A percentile compares a stretch with the other conserved stretches of the same genome.
Conservation (phyloP, 2,113 vertebrate species). For the Psephotus haematonotus region DNA sequence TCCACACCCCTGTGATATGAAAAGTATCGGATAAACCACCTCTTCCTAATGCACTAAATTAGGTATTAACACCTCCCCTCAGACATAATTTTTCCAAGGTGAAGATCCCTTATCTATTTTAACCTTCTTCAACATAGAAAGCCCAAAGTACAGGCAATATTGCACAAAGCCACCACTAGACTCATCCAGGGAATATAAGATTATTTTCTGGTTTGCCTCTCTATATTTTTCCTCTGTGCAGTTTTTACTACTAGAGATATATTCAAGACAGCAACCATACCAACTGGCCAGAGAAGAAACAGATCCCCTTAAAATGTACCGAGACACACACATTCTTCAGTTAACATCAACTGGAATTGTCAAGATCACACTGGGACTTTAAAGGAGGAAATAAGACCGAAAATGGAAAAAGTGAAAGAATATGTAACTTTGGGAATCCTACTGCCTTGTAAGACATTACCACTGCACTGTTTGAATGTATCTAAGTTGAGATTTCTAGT, state of each 20-base stretch:
- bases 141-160: neutral
- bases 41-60: neutral
- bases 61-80: neutral
- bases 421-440: accelerated
- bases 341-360: neutral
- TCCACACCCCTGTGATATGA: neutral
- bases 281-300: neutral
- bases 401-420: neutral
- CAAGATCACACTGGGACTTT: neutral
- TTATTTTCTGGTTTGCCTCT: neutral
- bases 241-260: neutral
- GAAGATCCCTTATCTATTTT: neutral
- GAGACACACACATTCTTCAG: neutral
- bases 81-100: neutral
- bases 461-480: accelerated
- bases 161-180: neutral
- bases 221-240: neutral
- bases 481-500: neutral
- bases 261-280: neutral
- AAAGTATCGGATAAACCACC: neutral
- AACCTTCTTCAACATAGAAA: neutral
- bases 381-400: neutral
- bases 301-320: neutral
- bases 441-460: neutral
- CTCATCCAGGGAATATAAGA: neutral